Base-by-base conservation (phyloP, 2,113 vertebrate genomes). In the Platichthys flesus region DNA sequence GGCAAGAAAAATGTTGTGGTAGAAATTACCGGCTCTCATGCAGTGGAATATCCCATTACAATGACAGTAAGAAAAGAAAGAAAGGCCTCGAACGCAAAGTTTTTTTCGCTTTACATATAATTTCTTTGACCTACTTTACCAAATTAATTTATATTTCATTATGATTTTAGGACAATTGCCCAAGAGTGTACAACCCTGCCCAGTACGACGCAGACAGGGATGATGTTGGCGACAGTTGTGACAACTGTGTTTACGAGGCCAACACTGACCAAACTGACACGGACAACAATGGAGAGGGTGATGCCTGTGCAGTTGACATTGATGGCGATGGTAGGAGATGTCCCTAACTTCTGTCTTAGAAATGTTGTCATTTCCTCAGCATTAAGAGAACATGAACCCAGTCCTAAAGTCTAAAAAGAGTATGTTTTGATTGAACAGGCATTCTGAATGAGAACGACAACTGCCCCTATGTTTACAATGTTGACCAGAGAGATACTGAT, bases 181-280 rank as follows among this genome's bases (percentile, higher is more conserved):
- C 94, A 3, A 97, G 95, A 91, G 91, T 96, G 76, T 99, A 97
- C 93, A 99, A 99, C 88, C 97, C 98, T 35, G 94, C 96, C 58
- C 98, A 99, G 83, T 97, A 97, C 37, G 98, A 99, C 77, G 96
- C 97, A 0, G 98, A 99, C 90, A 94, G 95, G 71, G 98, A 99
- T 86, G 97, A 99, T 0, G 92, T 99, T 81, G 98, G 98, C 47
- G 98, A 99, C 82, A 89, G 94, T 64, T 99, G 98, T 89, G 98
- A 99, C 90, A 99, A 99, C 93, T 99, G 98, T 74, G 95, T 97
- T 35, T 97, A 96, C 77, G 96, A 97, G 91, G 96, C 96, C 85
- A 99, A 99, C 89, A 94, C 98, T 24, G 97, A 98, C 74, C 98
- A 99, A 91, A 95, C 93, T 0, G 98, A 99, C 89, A 99, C 98